phyloP scores from a whole-genome alignment of 2,888 invertebrate genomes.

The Torymus auratus region DNA sequence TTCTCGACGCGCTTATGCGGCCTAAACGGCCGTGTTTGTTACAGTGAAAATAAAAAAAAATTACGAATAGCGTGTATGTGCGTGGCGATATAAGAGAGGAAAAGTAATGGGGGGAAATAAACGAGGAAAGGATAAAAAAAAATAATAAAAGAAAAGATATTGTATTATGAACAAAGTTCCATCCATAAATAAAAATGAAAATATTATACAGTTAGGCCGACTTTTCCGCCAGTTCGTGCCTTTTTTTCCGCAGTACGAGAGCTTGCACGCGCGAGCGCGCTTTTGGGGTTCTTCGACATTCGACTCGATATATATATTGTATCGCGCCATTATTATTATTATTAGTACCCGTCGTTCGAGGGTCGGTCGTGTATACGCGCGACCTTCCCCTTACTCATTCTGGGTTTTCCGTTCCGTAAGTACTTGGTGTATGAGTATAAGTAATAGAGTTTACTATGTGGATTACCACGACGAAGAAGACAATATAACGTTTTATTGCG shows the following conservation, averaged over 20 bases:
- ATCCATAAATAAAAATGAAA: constrained; percentile 72
- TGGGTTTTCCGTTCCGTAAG: too few relatives aligned
- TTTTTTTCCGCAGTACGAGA: constrained; percentile 74
- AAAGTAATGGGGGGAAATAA: constrained; percentile 50
- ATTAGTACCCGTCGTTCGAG: background rate
- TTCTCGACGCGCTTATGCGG: constrained; percentile 58
- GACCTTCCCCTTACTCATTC: too few relatives aligned
- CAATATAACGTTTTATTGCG: constrained; percentile 31
- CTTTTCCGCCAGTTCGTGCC: constrained; percentile 77
- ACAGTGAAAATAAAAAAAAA: constrained; percentile 38
- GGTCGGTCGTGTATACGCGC: too few relatives aligned
- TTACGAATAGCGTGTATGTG: constrained; percentile 30
- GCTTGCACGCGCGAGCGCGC: constrained; percentile 62
- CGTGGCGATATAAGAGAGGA: constrained; percentile 23
- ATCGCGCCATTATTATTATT: constrained; percentile 44
- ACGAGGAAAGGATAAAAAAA: constrained; percentile 54
- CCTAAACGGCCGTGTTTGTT: constrained; percentile 63
- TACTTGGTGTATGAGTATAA: too few relatives aligned
- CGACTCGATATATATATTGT: constrained; percentile 29
- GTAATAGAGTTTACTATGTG: too few relatives aligned
- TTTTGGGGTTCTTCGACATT: constrained; percentile 49
- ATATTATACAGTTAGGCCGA: constrained; percentile 76
- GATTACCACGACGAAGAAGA: constrained; percentile 1
- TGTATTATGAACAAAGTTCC: constrained; percentile 77
- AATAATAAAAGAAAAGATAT: constrained; percentile 63